A percentile compares a stretch with the other conserved stretches of the same genome.
These are phyloP conservation scores for Brenthis daphne DNA, from an alignment of 2,888 invertebrate species.

Conservation along the genomic window DNA sequence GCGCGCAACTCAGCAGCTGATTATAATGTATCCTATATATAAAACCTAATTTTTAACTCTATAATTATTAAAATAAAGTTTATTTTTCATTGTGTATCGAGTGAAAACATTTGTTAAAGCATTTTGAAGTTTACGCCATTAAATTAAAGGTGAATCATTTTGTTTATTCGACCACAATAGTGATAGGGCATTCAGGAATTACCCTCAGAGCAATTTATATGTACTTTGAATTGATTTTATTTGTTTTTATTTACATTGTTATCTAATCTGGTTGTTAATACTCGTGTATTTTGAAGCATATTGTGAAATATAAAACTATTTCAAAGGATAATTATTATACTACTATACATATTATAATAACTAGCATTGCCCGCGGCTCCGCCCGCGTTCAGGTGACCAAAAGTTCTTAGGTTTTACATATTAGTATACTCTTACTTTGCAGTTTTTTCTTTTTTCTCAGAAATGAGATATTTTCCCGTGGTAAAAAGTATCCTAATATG, in stretches of 20 bases:
- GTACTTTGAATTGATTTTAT: constrained; percentile 22
- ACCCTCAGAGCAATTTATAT: constrained; percentile 25
- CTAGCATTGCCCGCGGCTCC: too few relatives aligned
- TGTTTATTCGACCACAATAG: constrained; percentile 4
- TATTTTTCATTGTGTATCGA: constrained; percentile 12
- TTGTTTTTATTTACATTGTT: constrained; percentile 18
- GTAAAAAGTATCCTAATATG: too few relatives aligned
- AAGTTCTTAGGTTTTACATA: too few relatives aligned
- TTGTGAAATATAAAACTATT: too few relatives aligned
- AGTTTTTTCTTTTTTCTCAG: too few relatives aligned
- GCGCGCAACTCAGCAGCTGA: constrained; percentile 59
- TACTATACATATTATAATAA: too few relatives aligned
- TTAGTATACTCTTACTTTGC: too few relatives aligned
- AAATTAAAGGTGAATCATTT: constrained; percentile 4
- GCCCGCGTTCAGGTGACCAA: too few relatives aligned
- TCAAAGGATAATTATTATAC: too few relatives aligned
- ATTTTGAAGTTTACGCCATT: constrained; percentile 28
- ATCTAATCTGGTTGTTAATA: constrained; percentile 1
- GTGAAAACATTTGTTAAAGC: constrained; percentile 3
- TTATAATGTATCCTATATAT: constrained; percentile 46
- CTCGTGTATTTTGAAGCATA: not conserved
- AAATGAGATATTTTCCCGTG: too few relatives aligned
- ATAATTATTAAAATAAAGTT: constrained; percentile 27
- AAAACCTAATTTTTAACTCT: constrained; percentile 45
- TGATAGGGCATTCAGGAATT: constrained; percentile 22